Percentiles rank a stretch among this genome's conserved stretches.
These are phyloP conservation scores for Amphiduros pacificus DNA, from an alignment of 2,888 invertebrate genomes.

Conservation along the genomic window DNA sequence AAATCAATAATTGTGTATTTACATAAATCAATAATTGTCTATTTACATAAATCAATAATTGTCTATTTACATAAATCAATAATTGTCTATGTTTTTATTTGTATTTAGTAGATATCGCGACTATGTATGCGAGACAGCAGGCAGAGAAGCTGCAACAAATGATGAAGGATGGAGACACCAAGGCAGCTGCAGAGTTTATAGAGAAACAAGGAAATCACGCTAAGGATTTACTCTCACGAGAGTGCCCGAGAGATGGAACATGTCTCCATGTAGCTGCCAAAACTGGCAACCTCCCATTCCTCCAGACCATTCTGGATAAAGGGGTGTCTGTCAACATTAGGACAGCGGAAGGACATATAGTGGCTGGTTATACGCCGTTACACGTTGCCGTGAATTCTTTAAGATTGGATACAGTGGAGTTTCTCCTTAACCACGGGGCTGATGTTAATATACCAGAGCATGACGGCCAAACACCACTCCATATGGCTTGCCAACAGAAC, in stretches of 20 bases:
- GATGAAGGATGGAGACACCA: neutral
- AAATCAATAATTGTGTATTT: no score
- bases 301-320: neutral
- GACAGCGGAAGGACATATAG: neutral
- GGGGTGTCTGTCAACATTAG: constrained; percentile 6
- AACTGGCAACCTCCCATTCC: neutral
- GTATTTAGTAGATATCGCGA: neutral
- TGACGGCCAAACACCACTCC: constrained; percentile 27
- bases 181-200: neutral
- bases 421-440: constrained; percentile 20
- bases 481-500: constrained; percentile 22
- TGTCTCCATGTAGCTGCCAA: constrained; percentile 6
- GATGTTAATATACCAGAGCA: constrained; percentile 16
- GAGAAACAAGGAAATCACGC: neutral
- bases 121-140: neutral
- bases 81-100: no score
- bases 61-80: no score
- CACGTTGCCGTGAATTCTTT: constrained; percentile 89
- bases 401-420: constrained; percentile 65
- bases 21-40: no score
- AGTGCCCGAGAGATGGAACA: neutral
- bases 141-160: constrained; percentile 1
- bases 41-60: no score
- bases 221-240: neutral
- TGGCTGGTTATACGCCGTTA: constrained; percentile 56